A percentile compares a stretch with the other conserved stretches of the same genome.
Conservation (phyloP, 2,797 vertebrate species). For the Poecilia wingei region DNA sequence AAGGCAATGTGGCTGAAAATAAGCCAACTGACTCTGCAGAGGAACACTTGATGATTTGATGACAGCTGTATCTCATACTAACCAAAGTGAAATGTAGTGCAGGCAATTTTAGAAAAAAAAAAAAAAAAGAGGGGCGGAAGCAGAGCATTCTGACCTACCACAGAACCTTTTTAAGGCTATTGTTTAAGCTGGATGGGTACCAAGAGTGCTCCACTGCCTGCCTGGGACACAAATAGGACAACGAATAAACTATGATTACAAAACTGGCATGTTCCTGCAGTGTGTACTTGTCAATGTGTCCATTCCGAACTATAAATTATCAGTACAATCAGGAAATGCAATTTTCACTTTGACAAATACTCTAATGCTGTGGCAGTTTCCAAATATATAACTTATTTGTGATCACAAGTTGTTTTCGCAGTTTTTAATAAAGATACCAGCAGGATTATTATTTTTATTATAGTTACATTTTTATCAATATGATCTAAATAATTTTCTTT, state of each 20-base stretch:
- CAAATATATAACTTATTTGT: not conserved
- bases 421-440: not conserved
- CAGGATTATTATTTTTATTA: not conserved
- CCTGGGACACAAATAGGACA: not conserved
- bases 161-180: conserved; percentile 6
- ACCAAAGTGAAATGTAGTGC: conserved; percentile 9
- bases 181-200: conserved; percentile 9
- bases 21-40: conserved; percentile 4
- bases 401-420: not conserved
- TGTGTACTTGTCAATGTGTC: not conserved
- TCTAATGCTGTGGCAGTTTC: not conserved
- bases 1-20: conserved; percentile 9
- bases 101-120: conserved; percentile 5
- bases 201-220: not conserved
- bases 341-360: not conserved
- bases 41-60: conserved; percentile 20
- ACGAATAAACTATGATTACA: not conserved
- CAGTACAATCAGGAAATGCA: not conserved
- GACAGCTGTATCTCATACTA: conserved; percentile 5
- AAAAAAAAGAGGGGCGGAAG: not conserved
- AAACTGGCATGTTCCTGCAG: not conserved
- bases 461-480: not conserved
- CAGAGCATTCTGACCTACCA: conserved; percentile 5
- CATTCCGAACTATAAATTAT: not conserved
- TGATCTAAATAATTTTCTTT: not conserved